These are phyloP conservation scores for Heteromyza rotundicornis DNA, from an alignment of 2,888 invertebrate genomes.

Conservation along the genomic window DNA sequence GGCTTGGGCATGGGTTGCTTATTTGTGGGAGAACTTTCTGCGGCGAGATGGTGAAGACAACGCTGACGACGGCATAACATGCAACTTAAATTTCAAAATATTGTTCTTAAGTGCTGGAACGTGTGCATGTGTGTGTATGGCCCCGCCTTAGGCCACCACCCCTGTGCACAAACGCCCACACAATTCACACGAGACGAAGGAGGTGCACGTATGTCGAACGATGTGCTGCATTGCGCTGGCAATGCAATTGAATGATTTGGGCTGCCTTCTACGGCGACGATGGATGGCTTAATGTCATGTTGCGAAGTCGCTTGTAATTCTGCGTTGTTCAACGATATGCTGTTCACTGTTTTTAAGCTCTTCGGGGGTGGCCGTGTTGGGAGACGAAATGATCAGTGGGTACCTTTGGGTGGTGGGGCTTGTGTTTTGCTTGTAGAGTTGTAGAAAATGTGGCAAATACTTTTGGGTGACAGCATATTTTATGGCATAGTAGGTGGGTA, in stretches of 20 bases:
- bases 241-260: slow-evolving; percentile 12
- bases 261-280: slow-evolving; percentile 31
- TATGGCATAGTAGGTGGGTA: too few relatives aligned
- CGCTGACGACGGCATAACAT: slow-evolving; percentile 13
- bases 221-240: background rate
- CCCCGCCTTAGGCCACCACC: background rate
- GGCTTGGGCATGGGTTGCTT: too few relatives aligned
- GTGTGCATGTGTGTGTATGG: background rate
- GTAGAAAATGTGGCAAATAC: too few relatives aligned
- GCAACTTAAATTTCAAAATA: slow-evolving; percentile 30
- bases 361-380: too few relatives aligned
- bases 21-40: too few relatives aligned
- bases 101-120: slow-evolving; percentile 24
- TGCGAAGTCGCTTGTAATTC: too few relatives aligned
- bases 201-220: background rate
- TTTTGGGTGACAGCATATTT: too few relatives aligned
- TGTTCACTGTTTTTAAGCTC: too few relatives aligned
- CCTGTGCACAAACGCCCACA: slow-evolving; percentile 6
- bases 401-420: too few relatives aligned
- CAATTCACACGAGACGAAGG: slow-evolving; percentile 4
- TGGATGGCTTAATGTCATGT: slow-evolving; percentile 41
- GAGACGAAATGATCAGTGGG: too few relatives aligned
- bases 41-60: background rate
- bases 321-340: too few relatives aligned
- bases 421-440: too few relatives aligned